Evolutionary conservation across 2,797 vertebrate species (phyloP).

Genomic region (Sylvia borin): DNA sequence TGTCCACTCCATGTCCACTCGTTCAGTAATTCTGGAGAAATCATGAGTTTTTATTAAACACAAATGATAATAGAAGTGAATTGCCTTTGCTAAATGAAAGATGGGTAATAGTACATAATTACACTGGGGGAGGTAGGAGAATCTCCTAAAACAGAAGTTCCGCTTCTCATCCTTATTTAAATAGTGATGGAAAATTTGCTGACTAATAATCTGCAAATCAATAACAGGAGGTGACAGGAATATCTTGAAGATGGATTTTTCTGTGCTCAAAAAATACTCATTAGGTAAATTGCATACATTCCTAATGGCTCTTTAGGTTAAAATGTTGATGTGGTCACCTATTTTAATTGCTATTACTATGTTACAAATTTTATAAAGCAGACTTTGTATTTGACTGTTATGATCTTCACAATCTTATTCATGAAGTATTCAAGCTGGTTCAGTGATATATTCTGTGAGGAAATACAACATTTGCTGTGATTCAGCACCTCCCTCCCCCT

Average conservation of each 20-base stretch:
- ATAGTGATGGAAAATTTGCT: background rate
- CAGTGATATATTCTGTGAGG: background rate
- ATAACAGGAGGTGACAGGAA: background rate
- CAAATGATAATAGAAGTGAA: background rate
- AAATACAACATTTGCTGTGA: constrained; percentile 15
- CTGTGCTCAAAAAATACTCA: background rate
- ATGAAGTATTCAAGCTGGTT: constrained; percentile 46
- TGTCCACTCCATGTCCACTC: background rate
- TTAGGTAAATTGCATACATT: background rate
- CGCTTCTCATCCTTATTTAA: constrained; percentile 40
- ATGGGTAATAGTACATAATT: background rate
- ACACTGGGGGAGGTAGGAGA: background rate
- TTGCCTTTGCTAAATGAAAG: background rate
- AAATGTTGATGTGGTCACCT: background rate
- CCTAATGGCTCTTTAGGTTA: background rate
- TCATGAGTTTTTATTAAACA: background rate
- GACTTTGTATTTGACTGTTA: constrained; percentile 41
- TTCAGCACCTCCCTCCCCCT: background rate
- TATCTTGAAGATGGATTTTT: constrained; percentile 12
- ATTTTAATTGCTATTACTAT: constrained; percentile 37
- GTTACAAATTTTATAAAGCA: constrained; percentile 8
- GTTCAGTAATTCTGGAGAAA: constrained; percentile 3
- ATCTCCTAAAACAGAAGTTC: constrained; percentile 11
- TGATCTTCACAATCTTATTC: constrained; percentile 4
- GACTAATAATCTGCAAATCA: constrained; percentile 24